These are phyloP conservation scores for Holacanthus passer DNA, from an alignment of 2,113 vertebrate species.

Conservation along the genomic window DNA sequence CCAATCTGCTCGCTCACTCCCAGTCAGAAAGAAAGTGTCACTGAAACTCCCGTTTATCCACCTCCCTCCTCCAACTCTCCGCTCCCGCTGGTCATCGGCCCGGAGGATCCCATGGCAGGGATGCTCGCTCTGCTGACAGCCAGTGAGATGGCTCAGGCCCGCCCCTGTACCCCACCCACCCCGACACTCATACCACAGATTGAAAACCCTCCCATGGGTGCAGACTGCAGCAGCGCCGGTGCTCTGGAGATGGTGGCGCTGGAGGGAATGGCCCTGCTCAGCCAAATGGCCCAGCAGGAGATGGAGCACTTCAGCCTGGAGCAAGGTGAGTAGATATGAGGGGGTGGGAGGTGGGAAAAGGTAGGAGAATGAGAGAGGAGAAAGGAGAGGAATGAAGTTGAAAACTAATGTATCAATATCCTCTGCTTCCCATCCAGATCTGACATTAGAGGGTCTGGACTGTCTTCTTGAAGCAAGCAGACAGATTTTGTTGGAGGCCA, in stretches of 20 bases:
- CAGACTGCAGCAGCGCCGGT: slow-evolving; percentile 72
- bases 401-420: neutral
- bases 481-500: slow-evolving; percentile 93
- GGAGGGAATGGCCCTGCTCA: slow-evolving; percentile 95
- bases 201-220: slow-evolving; percentile 48
- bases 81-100: slow-evolving; percentile 71
- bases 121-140: slow-evolving; percentile 92
- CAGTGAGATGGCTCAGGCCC: slow-evolving; percentile 91
- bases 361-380: neutral
- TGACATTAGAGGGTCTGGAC: slow-evolving; percentile 88
- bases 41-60: slow-evolving; percentile 65
- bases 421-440: slow-evolving; percentile 59
- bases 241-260: slow-evolving; percentile 86
- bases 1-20: slow-evolving; percentile 27
- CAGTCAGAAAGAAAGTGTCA: slow-evolving; percentile 62
- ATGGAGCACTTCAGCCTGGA: slow-evolving; percentile 83
- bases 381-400: neutral
- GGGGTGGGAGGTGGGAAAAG: too few species aligned
- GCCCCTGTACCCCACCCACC: slow-evolving; percentile 61
- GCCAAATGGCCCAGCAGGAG: slow-evolving; percentile 93
- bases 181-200: slow-evolving; percentile 67
- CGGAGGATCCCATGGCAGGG: slow-evolving; percentile 93
- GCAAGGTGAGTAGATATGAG: slow-evolving; percentile 63
- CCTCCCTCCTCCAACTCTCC: slow-evolving; percentile 62
- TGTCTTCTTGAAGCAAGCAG: slow-evolving; percentile 92